Percentiles rank a stretch among this genome's conserved stretches.
Conservation (phyloP, 2,888 invertebrate species). For the Agrochola lychnidis region DNA sequence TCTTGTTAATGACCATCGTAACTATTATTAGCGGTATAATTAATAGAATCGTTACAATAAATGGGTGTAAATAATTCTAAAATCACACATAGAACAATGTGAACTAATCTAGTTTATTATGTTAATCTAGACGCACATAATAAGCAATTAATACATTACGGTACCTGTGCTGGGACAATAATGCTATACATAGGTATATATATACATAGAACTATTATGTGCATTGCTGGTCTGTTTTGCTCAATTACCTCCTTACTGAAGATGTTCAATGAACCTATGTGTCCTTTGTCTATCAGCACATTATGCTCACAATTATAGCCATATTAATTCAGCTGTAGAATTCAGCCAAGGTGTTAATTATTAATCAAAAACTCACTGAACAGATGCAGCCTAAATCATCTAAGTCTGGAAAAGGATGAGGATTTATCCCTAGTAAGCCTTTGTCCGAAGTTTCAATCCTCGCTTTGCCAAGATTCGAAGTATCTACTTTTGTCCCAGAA, state of each 20-base stretch:
- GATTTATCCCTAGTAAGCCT: not conserved
- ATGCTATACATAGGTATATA: not conserved
- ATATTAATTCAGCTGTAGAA: slow-evolving; percentile 16
- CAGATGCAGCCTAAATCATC: not conserved
- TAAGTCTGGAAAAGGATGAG: not conserved
- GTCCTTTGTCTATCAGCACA: slow-evolving; percentile 40
- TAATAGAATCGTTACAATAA: not conserved
- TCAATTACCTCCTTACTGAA: slow-evolving; percentile 49
- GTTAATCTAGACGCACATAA: slow-evolving; percentile 69
- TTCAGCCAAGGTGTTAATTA: slow-evolving; percentile 1
- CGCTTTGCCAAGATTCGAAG: not conserved
- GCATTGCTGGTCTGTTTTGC: slow-evolving; percentile 18
- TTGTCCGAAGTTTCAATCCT: not conserved
- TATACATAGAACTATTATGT: slow-evolving; percentile 6
- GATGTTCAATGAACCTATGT: slow-evolving; percentile 41
- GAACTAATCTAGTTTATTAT: slow-evolving; percentile 69
- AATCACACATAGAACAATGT: slow-evolving; percentile 31
- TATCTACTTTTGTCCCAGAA: too few relatives aligned
- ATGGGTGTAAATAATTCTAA: slow-evolving; percentile 26
- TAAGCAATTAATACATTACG: slow-evolving; percentile 67
- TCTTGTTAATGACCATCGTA: too few relatives aligned
- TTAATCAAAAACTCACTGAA: slow-evolving; percentile 5
- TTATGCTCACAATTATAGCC: slow-evolving; percentile 7
- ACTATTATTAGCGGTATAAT: not conserved
- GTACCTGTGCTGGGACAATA: slow-evolving; percentile 40